Evolutionary conservation across 1,140 invertebrate species (phyloP), one percentile per base, ranked within the genome.

Genomic region (Kradibia gibbosae): DNA sequence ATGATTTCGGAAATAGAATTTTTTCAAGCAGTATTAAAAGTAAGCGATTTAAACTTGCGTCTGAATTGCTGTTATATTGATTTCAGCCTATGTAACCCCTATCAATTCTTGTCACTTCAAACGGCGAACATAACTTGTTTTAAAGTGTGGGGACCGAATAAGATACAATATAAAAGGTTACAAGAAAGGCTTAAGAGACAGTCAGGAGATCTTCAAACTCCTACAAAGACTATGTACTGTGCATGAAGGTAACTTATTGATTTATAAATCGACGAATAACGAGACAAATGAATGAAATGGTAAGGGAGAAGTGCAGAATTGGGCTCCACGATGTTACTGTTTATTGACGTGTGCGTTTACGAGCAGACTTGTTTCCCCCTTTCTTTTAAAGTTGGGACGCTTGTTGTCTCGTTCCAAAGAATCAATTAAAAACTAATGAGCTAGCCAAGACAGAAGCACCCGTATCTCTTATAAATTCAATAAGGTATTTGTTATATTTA

Each of bases 181-280:
- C 10, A 17, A 5, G 45, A 55, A 39, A 13, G 34, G 57, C 28
- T 48, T 67, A 45, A 36, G 17, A 48, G 75, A 5, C 42, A 36
- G 36, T 20, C 28, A 48, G 7, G 25, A 31, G 39, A 65, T 65
- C 39, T n/a, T n/a, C n/a, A n/a, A n/a, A n/a, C n/a, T n/a, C n/a
- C n/a, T n/a, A n/a, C n/a, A n/a, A n/a, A n/a, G n/a, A n/a, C n/a
- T n/a, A n/a, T n/a, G n/a, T n/a, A n/a, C n/a, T n/a, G n/a, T n/a
- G n/a, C 45, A 28, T 7, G 28, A 17, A n/a, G 67, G 0, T 20
- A 17, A 4, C 25, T 70, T 62, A 57, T 81, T 50, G 73, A 76
- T 81, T 76, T 76, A 76, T 57, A 81, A 75, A 81, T 71, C 39
- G 45, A n/a, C 55, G 60, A 42, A 57, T 28, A 22, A 74, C 15